Conservation (phyloP, 2,888 invertebrate species). For the Agelastica alni region DNA sequence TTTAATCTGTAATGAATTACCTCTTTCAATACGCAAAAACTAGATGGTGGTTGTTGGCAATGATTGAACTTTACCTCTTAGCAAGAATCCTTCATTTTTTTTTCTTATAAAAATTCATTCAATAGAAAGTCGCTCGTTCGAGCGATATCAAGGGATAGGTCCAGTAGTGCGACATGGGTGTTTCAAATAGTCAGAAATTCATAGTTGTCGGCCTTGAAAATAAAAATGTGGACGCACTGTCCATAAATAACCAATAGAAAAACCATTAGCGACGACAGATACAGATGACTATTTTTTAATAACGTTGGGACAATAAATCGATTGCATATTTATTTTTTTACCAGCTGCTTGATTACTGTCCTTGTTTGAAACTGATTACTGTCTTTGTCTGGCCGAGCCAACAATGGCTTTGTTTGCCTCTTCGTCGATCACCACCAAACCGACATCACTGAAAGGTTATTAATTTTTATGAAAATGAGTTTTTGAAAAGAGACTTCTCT, state of each 20-base stretch:
- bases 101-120: conserved; percentile 14
- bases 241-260: conserved; percentile 32
- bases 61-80: too few relatives aligned
- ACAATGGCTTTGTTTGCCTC: conserved; percentile 18
- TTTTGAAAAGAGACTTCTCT: not conserved
- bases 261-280: conserved; percentile 32
- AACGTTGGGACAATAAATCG: conserved; percentile 32
- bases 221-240: conserved; percentile 25
- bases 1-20: too few relatives aligned
- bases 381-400: conserved; percentile 20
- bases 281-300: conserved; percentile 32
- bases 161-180: conserved; percentile 33
- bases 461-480: conserved; percentile 14
- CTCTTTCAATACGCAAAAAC: too few relatives aligned
- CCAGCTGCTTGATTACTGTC: conserved; percentile 30
- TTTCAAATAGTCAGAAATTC: conserved; percentile 30
- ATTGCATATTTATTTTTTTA: conserved; percentile 28
- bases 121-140: conserved; percentile 26
- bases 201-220: conserved; percentile 25
- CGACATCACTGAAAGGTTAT: conserved; percentile 11
- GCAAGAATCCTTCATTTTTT: conserved; percentile 11
- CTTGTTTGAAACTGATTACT: conserved; percentile 25
- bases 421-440: conserved; percentile 13
- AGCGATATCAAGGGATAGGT: conserved; percentile 15
- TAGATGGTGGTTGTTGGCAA: too few relatives aligned